Percentiles rank a stretch among this genome's conserved stretches.
Conservation (phyloP, 2,888 invertebrate species). For the Catocala nupta region DNA sequence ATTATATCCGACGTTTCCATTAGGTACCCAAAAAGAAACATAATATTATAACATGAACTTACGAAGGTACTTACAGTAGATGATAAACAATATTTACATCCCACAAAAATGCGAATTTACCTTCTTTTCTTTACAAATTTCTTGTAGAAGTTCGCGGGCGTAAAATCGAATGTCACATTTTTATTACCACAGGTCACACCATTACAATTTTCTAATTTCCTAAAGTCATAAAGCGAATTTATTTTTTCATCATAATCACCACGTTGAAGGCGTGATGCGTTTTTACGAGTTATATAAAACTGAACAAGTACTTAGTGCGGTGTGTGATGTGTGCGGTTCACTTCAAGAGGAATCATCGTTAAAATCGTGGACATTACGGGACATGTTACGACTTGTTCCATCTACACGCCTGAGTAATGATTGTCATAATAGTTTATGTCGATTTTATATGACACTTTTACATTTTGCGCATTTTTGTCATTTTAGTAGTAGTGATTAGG, state of each 20-base stretch:
- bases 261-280: conserved; percentile 34
- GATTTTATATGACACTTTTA: conserved; percentile 4
- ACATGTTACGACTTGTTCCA: conserved; percentile 27
- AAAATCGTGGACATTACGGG: conserved; percentile 17
- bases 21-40: no score
- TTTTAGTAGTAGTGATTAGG: no score
- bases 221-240: conserved; percentile 38
- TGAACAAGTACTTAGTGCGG: conserved; percentile 9
- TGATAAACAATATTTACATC: conserved; percentile 11
- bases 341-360: conserved; percentile 28
- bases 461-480: conserved; percentile 1
- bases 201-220: conserved; percentile 51
- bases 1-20: no score
- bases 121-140: conserved; percentile 8
- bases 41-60: background rate
- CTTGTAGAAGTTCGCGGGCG: conserved; percentile 9
- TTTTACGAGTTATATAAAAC: conserved; percentile 38
- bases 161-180: conserved; percentile 24
- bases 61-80: background rate
- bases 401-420: conserved; percentile 20
- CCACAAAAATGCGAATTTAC: conserved; percentile 14
- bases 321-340: conserved; percentile 6
- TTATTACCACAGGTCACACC: conserved; percentile 33
- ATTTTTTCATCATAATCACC: conserved; percentile 42
- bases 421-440: conserved; percentile 15